A percentile compares a stretch with the other conserved stretches of the same genome.
Evolutionary conservation across 2,797 vertebrate species (phyloP).

Genomic region (Sebastes oblongus): DNA sequence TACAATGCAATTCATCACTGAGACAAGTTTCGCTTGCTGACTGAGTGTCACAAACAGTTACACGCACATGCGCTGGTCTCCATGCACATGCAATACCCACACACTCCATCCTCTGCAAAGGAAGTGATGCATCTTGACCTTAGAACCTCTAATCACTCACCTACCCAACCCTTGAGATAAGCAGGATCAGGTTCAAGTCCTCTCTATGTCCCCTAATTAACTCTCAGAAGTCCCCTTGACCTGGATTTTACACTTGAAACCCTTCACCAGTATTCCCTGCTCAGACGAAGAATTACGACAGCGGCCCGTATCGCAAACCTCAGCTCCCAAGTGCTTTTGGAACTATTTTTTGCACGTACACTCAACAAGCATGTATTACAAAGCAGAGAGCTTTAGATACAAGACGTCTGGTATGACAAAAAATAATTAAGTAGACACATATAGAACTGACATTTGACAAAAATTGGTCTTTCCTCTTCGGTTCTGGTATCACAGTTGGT

Average conservation of each 20-base stretch:
- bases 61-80: slow-evolving; percentile 4
- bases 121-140: slow-evolving; percentile 45
- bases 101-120: background rate
- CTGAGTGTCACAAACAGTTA: slow-evolving; percentile 42
- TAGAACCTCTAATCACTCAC: slow-evolving; percentile 20
- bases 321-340: background rate
- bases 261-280: slow-evolving; percentile 1
- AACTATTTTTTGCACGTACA: background rate
- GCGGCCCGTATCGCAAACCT: background rate
- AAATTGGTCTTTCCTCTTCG: slow-evolving; percentile 5
- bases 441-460: background rate
- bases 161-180: slow-evolving; percentile 42
- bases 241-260: slow-evolving; percentile 50
- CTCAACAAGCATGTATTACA: background rate
- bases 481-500: slow-evolving; percentile 15
- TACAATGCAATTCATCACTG: slow-evolving; percentile 70
- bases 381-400: slow-evolving; percentile 10
- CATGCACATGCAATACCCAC: background rate
- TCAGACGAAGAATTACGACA: slow-evolving; percentile 14
- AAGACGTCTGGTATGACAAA: slow-evolving; percentile 2
- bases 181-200: slow-evolving; percentile 49
- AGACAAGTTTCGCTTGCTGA: slow-evolving; percentile 58
- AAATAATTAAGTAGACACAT: slow-evolving; percentile 16
- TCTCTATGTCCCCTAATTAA: slow-evolving; percentile 57
- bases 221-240: slow-evolving; percentile 51